phyloP scores from a whole-genome alignment of 2,888 invertebrate species.

The Nymphalis c-album region DNA sequence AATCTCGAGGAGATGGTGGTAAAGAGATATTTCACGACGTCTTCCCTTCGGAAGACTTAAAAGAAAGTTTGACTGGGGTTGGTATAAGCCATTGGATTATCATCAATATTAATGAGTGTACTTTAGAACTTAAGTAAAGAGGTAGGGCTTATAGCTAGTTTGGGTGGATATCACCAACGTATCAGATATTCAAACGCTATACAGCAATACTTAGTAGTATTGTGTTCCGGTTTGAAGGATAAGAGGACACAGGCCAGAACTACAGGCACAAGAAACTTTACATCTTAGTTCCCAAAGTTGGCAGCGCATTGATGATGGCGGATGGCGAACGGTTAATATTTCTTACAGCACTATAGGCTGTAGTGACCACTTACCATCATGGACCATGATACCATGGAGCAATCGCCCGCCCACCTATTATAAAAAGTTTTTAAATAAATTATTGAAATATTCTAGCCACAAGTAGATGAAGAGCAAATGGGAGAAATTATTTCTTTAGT shows the following conservation, averaged over 20 bases:
- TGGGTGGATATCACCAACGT: too few species aligned
- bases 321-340: too few species aligned
- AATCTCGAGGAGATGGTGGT: constrained; percentile 60
- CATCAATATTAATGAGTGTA: not conserved
- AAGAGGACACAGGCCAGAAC: too few species aligned
- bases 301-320: too few species aligned
- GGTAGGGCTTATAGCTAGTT: too few species aligned
- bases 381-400: not conserved
- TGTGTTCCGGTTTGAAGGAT: too few species aligned
- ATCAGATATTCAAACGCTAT: too few species aligned
- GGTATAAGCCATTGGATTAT: constrained; percentile 18
- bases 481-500: constrained; percentile 74
- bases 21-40: constrained; percentile 57
- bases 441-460: constrained; percentile 38
- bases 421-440: not conserved
- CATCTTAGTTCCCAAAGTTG: too few species aligned
- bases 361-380: not conserved
- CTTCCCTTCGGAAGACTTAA: constrained; percentile 51
- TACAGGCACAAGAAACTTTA: too few species aligned
- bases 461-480: constrained; percentile 69
- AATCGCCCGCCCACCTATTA: not conserved
- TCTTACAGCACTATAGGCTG: too few species aligned
- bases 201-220: too few species aligned
- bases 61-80: constrained; percentile 45
- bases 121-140: not conserved